Evolutionary conservation across 2,797 vertebrate genomes (phyloP).

Genomic region (Syndactyla subalaris): DNA sequence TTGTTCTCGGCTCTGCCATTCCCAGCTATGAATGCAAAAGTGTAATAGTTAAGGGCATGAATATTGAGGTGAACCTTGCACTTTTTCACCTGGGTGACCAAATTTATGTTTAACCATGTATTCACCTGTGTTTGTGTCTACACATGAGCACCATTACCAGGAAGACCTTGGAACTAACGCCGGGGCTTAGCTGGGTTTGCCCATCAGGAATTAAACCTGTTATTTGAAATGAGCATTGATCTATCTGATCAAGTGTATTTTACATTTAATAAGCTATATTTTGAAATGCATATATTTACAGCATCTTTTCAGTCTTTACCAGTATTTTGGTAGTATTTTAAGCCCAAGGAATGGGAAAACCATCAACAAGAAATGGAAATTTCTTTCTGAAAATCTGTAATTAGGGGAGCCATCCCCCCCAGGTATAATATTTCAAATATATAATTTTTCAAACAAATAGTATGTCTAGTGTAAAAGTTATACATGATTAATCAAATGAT

Average conservation of each 20-base stretch:
- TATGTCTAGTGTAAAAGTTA: background rate
- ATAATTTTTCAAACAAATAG: background rate
- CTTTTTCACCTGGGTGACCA: background rate
- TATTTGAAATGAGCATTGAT: background rate
- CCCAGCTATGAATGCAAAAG: background rate
- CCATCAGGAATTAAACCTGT: background rate
- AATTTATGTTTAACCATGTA: background rate
- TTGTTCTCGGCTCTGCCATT: background rate
- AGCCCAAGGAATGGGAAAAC: background rate
- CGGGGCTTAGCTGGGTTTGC: background rate
- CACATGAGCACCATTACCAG: background rate
- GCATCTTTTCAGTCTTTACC: background rate
- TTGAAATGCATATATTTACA: background rate
- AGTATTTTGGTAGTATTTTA: background rate
- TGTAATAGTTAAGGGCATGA: background rate
- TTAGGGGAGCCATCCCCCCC: background rate
- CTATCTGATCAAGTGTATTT: background rate
- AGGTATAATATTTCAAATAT: background rate
- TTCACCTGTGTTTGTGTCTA: background rate
- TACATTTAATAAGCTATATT: background rate
- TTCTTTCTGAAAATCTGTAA: background rate
- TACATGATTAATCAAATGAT: background rate
- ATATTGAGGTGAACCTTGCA: background rate
- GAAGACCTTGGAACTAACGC: background rate
- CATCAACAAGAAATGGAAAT: background rate